Percentiles rank a stretch among this genome's conserved stretches.
phyloP scores from a whole-genome alignment of 2,888 invertebrate genomes.

The Harpalus rufipes region DNA sequence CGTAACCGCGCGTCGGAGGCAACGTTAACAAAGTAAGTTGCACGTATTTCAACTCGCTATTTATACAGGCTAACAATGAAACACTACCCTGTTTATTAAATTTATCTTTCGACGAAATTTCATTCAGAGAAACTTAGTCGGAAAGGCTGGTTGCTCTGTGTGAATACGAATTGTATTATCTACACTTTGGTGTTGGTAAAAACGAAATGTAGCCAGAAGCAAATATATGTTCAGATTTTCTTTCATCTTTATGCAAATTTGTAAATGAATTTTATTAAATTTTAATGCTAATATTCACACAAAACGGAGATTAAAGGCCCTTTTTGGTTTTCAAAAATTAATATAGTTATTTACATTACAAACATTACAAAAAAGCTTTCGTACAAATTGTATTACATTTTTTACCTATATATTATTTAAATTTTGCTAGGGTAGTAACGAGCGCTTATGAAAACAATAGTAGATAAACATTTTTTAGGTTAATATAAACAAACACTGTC shows the following conservation, averaged over 20 bases:
- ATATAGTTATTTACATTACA: too few relatives aligned
- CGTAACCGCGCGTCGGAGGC: background rate
- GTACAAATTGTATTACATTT: too few relatives aligned
- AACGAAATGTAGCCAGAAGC: background rate
- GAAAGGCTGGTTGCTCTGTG: background rate
- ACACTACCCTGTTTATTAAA: slow-evolving; percentile 21
- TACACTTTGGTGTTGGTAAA: background rate
- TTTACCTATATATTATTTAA: too few relatives aligned
- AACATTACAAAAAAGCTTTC: too few relatives aligned
- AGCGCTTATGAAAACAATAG: too few relatives aligned
- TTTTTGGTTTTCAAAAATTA: too few relatives aligned
- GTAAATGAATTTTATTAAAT: too few relatives aligned
- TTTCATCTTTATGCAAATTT: too few relatives aligned
- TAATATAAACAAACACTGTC: background rate
- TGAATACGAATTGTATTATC: slow-evolving; percentile 8
- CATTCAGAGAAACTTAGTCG: slow-evolving; percentile 8
- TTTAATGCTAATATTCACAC: too few relatives aligned
- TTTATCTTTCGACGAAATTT: background rate
- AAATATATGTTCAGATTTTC: too few relatives aligned
- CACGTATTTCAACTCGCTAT: slow-evolving; percentile 1
- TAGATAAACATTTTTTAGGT: background rate
- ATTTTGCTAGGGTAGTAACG: too few relatives aligned
- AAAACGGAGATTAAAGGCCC: too few relatives aligned
- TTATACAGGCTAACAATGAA: slow-evolving; percentile 20
- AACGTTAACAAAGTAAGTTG: background rate